phyloP scores from a whole-genome alignment of 2,797 vertebrate species.

The Meda fulgida region DNA sequence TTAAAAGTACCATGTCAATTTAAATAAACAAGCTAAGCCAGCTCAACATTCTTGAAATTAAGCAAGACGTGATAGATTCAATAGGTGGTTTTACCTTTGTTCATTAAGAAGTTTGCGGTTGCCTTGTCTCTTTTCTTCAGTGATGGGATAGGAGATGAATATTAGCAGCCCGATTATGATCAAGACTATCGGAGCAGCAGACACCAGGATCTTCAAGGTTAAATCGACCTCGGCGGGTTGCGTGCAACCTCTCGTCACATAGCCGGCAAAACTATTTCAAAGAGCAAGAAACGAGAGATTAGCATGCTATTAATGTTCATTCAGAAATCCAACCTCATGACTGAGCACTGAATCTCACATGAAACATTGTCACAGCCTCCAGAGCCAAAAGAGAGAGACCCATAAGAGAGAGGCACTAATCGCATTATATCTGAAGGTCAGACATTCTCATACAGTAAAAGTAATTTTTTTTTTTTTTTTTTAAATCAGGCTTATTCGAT shows the following conservation, averaged over 20 bases:
- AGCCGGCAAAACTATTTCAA: constrained; percentile 88
- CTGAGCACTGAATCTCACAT: constrained; percentile 56
- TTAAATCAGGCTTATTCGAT: constrained; percentile 1
- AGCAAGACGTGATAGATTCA: neutral
- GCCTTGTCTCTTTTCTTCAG: constrained; percentile 84
- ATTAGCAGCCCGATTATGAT: constrained; percentile 89
- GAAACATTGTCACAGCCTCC: constrained; percentile 26
- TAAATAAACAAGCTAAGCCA: no score
- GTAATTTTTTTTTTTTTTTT: no score
- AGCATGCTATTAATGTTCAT: constrained; percentile 21
- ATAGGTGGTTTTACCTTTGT: constrained; percentile 77
- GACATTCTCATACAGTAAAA: constrained; percentile 17
- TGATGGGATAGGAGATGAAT: constrained; percentile 90
- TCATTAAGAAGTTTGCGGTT: constrained; percentile 92
- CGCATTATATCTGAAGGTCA: constrained; percentile 37
- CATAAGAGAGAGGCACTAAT: constrained; percentile 24
- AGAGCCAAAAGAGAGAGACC: neutral
- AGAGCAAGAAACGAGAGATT: constrained; percentile 16
- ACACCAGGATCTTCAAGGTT: constrained; percentile 91
- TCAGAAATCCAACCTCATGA: constrained; percentile 21
- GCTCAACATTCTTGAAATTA: no score
- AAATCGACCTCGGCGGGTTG: constrained; percentile 85
- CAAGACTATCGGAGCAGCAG: constrained; percentile 83
- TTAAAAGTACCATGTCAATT: neutral
- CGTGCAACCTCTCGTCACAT: constrained; percentile 86